Evolutionary conservation across 2,113 vertebrate species (phyloP).

Genomic region (Lepus americanus): DNA sequence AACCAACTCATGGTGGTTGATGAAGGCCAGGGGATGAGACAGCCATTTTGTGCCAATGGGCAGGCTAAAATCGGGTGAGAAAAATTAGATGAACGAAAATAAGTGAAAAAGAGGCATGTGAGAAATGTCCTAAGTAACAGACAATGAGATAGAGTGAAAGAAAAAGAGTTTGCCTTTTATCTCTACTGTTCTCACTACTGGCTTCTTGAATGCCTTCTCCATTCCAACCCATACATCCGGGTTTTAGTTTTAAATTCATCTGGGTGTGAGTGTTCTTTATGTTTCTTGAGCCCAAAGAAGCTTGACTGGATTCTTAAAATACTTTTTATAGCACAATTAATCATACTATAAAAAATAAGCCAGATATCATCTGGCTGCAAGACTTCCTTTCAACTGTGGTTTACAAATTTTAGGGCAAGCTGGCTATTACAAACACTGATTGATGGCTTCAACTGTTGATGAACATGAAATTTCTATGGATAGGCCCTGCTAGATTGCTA

Average conservation of each 20-base stretch:
- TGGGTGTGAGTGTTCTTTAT: neutral
- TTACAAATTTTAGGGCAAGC: neutral
- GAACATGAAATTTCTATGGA: neutral
- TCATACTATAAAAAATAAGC: neutral
- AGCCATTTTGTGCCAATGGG: no score
- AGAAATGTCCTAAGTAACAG: neutral
- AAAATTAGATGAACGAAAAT: neutral
- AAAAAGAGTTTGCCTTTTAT: neutral
- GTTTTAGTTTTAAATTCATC: neutral
- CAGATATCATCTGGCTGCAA: slow-evolving; percentile 13
- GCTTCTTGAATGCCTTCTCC: neutral
- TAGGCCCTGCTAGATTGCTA: neutral
- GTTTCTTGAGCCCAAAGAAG: neutral
- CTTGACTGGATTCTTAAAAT: slow-evolving; percentile 5
- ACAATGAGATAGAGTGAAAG: neutral
- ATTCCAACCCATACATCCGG: neutral
- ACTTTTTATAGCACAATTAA: slow-evolving; percentile 54
- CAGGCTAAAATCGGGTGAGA: neutral
- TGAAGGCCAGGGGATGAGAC: neutral
- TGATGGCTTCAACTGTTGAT: neutral
- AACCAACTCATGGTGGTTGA: neutral
- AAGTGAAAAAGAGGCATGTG: neutral
- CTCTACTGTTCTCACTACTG: neutral
- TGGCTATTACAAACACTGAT: neutral
- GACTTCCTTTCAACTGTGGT: slow-evolving; percentile 49